Evolutionary conservation across 2,113 vertebrate genomes (phyloP).

Genomic region (Podarcis raffonei): DNA sequence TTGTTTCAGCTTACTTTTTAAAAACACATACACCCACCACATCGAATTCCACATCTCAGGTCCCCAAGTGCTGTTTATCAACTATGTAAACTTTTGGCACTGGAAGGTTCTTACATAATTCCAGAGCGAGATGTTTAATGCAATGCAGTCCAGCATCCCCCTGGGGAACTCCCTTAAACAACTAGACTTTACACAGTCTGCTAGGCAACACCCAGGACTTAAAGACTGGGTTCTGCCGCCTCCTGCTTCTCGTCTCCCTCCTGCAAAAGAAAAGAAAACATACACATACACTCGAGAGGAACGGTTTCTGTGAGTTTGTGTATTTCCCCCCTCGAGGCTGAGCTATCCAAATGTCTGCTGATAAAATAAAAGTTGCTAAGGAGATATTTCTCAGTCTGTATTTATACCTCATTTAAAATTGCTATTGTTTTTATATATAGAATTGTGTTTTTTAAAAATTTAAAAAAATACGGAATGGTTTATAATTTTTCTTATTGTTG

Average conservation of each 20-base stretch:
- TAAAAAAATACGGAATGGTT: too few species aligned
- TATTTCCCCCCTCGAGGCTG: too few species aligned
- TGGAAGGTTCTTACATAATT: not conserved
- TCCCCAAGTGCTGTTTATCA: not conserved
- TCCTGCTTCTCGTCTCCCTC: not conserved
- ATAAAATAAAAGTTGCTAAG: too few species aligned
- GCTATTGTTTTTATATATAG: too few species aligned
- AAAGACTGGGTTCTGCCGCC: not conserved
- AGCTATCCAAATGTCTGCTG: too few species aligned
- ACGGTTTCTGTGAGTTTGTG: too few species aligned
- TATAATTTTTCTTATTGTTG: too few species aligned
- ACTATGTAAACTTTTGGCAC: not conserved
- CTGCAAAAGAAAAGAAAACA: not conserved
- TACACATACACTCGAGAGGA: too few species aligned
- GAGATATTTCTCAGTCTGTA: too few species aligned
- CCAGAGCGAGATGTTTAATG: not conserved
- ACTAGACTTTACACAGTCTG: not conserved
- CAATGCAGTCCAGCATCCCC: not conserved
- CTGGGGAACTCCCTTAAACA: conserved; percentile 11
- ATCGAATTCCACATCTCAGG: not conserved
- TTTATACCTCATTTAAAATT: too few species aligned
- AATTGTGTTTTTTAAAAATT: too few species aligned
- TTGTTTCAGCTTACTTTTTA: not conserved
- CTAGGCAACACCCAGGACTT: not conserved
- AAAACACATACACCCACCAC: not conserved